Evolutionary conservation across 2,888 invertebrate species (phyloP), one percentile per base, ranked within the genome.

Genomic region (Sesamia inferens): DNA sequence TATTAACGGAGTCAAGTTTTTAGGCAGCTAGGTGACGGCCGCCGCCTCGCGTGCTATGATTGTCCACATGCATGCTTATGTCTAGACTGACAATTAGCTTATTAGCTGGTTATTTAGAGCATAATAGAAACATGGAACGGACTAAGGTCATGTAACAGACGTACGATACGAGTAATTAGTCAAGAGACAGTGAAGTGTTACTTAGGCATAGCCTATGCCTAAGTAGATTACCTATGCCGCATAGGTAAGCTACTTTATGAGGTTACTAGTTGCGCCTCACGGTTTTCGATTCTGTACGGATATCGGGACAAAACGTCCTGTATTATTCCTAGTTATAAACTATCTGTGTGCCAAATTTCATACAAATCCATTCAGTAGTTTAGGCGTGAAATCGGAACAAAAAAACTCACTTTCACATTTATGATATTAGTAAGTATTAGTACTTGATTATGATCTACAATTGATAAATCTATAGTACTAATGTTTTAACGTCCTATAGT

Each of bases 61-160:
- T 75, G 73, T 71, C 64, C 66, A 72, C 74, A 81, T 84, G 82
- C 87, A 67, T 79, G 81, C 76, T 76, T 81, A 76, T 77, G 79
- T 80, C 79, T 80, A 63, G 83, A 82, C 81, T 77, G 61, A 66
- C 83, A 83, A 88, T 88, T 87, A 84, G 66, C 84, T 82, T 65
- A 82, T 90, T 89, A 90, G 68, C 62, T 78, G 67, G 82, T 74
- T 87, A 90, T 90, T 86, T 87, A 84, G 91, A 90, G 88, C 90
- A 85, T 86, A 87, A 77, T 87, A 85, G 82, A 71, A 16, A 58
- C n/a, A 65, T 57, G 74, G 73, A 68, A 74, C 81, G 79, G 79
- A 78, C 74, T 78, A 71, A 71, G 85, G 82, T 86, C 84, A 81
- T 51, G 57, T 68, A 78, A 78, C 78, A 44, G 48, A 74, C 13